A percentile compares a stretch with the other conserved stretches of the same genome.
Evolutionary conservation across 2,888 invertebrate species (phyloP).

Genomic region (Oligia strigilis): DNA sequence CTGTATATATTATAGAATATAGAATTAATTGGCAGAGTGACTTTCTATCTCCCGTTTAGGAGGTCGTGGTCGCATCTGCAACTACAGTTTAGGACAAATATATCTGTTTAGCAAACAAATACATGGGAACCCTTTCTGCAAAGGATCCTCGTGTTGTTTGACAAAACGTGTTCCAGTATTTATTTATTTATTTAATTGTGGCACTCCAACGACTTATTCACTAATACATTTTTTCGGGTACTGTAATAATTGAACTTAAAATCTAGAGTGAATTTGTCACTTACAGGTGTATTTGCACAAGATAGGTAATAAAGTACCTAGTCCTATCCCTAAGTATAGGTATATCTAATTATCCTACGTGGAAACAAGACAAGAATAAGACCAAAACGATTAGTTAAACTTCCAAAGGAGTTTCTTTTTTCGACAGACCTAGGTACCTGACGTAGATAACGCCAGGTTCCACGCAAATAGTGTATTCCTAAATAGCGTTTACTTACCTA

Average conservation of each 20-base stretch:
- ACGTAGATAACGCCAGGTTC: not conserved
- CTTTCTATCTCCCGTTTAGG: not conserved
- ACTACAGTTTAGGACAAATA: not conserved
- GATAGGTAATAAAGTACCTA: not conserved
- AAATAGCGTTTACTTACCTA: slow-evolving; percentile 15
- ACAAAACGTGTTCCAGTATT: no score
- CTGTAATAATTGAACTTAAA: no score
- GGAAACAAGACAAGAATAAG: no score
- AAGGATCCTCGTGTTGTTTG: not conserved
- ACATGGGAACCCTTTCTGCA: not conserved
- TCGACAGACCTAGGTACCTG: not conserved
- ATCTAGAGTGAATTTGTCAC: no score
- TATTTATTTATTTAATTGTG: no score
- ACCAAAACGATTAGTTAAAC: not conserved
- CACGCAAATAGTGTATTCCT: slow-evolving; percentile 1
- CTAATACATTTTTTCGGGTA: no score
- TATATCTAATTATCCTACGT: not conserved
- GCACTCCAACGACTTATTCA: no score
- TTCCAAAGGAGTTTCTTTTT: not conserved
- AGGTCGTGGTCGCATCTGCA: slow-evolving; percentile 7
- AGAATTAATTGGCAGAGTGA: not conserved
- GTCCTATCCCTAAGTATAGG: not conserved
- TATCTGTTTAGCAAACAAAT: slow-evolving; percentile 25
- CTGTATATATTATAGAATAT: not conserved
- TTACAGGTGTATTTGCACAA: not conserved